A percentile compares a stretch with the other conserved stretches of the same genome.
Conservation (phyloP, 2,113 vertebrate genomes). For the Ginglymostoma cirratum region DNA sequence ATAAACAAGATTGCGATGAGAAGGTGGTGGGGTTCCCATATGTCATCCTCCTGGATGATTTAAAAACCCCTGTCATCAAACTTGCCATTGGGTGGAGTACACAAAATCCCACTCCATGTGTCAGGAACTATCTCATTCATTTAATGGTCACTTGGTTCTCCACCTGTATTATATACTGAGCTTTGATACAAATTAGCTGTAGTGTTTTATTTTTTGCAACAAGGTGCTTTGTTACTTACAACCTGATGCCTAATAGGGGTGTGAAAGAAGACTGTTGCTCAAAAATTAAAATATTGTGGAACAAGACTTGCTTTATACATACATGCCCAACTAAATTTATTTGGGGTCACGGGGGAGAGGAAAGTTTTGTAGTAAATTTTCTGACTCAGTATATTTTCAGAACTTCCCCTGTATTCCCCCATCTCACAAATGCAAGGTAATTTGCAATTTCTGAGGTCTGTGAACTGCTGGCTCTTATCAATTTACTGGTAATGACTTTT, state of each 20-base stretch:
- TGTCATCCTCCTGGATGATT: too few species aligned
- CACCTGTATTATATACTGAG: too few species aligned
- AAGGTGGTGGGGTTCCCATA: too few species aligned
- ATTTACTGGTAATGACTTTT: not conserved
- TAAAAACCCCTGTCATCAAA: too few species aligned
- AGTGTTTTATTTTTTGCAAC: not conserved
- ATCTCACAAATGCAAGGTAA: not conserved
- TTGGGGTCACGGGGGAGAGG: not conserved
- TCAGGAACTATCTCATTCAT: too few species aligned
- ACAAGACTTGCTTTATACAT: not conserved
- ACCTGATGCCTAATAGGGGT: not conserved
- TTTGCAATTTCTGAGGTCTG: not conserved
- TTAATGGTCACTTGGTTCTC: too few species aligned
- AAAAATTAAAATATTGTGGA: not conserved
- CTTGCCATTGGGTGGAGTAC: too few species aligned
- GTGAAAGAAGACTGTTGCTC: not conserved
- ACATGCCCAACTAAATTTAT: not conserved
- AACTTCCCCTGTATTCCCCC: not conserved
- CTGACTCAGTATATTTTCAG: not conserved
- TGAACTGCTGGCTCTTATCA: not conserved
- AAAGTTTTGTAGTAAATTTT: not conserved
- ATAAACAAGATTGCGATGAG: too few species aligned
- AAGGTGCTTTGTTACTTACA: not conserved
- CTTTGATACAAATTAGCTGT: too few species aligned
- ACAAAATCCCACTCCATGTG: too few species aligned